Conservation (phyloP, 2,113 vertebrate genomes). For the Mus spicilegus region DNA sequence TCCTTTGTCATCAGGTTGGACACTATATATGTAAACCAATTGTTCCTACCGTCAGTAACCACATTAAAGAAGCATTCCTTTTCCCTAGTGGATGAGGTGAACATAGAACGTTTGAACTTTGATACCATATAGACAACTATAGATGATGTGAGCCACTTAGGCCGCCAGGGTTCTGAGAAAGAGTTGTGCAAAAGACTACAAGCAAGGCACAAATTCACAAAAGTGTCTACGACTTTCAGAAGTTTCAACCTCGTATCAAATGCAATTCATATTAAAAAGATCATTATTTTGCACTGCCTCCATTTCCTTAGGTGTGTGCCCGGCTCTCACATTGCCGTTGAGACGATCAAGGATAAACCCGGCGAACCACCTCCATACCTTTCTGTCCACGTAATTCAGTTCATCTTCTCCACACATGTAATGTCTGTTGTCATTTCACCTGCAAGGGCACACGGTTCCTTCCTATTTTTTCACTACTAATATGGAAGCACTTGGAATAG, state of each 20-base stretch:
- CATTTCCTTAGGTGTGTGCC: not conserved
- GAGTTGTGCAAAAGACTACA: slow-evolving; percentile 44
- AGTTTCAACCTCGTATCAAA: not conserved
- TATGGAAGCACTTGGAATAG: not conserved
- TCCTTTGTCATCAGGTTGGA: slow-evolving; percentile 41
- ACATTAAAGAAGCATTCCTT: slow-evolving; percentile 32
- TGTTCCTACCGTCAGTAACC: slow-evolving; percentile 27
- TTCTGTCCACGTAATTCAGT: not conserved
- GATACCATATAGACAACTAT: slow-evolving; percentile 1
- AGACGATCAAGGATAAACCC: not conserved
- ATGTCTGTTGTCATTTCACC: not conserved
- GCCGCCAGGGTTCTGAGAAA: slow-evolving; percentile 34
- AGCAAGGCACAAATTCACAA: not conserved
- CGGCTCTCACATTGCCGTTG: not conserved
- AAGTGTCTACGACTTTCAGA: not conserved
- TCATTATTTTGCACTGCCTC: not conserved
- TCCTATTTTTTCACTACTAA: not conserved
- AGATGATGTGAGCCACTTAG: not conserved
- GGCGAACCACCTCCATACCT: not conserved
- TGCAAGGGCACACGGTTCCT: not conserved
- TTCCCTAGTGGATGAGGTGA: slow-evolving; percentile 12
- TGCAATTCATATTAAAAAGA: not conserved
- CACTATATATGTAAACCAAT: slow-evolving; percentile 32
- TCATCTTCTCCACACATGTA: slow-evolving; percentile 22
- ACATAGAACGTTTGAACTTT: slow-evolving; percentile 47